Conservation (phyloP, 2,113 vertebrate species). For the Mohoua ochrocephala region DNA sequence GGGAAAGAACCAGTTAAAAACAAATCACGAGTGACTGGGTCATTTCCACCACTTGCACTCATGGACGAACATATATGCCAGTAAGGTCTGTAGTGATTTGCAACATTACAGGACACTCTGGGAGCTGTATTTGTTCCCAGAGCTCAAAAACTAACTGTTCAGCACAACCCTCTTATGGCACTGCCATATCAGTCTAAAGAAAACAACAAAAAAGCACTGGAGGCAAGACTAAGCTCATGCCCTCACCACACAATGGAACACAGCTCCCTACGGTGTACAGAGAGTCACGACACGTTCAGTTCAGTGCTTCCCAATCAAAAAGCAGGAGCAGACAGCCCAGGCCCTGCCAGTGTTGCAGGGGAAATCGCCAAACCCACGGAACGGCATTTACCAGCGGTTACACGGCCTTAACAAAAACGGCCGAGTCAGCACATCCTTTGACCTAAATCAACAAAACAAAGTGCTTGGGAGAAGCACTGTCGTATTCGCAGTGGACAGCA, state of each 20-base stretch:
- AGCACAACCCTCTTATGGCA: background rate
- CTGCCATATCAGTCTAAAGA: background rate
- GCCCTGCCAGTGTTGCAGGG: background rate
- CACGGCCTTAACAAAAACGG: background rate
- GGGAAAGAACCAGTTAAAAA: background rate
- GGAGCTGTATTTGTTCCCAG: background rate
- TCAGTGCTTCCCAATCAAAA: background rate
- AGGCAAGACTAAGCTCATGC: background rate
- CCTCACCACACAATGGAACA: too few relatives aligned
- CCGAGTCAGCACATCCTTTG: conserved; percentile 32
- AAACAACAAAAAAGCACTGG: background rate
- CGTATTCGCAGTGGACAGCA: background rate
- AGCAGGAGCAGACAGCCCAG: background rate
- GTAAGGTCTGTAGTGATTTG: background rate
- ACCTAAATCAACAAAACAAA: conserved; percentile 51
- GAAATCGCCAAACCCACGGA: background rate
- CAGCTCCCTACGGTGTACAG: background rate
- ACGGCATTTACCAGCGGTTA: background rate
- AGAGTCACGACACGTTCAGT: background rate
- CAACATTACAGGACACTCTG: background rate
- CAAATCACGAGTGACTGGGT: background rate
- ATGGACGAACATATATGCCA: background rate
- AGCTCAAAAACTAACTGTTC: background rate
- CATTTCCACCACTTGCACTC: background rate
- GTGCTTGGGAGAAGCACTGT: conserved; percentile 1